Evolutionary conservation across 92 coral and sea anemone genomes (phyloP).

Genomic region (Micromussa lordhowensis): DNA sequence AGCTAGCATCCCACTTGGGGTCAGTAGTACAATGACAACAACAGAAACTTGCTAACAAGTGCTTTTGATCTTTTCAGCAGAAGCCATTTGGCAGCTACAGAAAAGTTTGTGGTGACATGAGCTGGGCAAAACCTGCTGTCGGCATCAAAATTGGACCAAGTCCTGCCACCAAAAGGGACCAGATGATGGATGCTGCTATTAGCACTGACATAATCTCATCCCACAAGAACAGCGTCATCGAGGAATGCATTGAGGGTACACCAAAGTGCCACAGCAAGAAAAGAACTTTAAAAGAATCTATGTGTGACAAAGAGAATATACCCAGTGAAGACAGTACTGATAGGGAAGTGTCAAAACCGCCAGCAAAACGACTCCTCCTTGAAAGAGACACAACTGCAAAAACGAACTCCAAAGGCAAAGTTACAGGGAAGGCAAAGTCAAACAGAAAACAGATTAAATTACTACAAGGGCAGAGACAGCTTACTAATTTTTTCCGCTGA

Average conservation of each 20-base stretch:
- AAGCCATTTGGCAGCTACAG: conserved; percentile 43
- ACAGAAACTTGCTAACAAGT: not conserved
- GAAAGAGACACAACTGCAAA: conserved; percentile 32
- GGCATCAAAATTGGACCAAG: conserved; percentile 47
- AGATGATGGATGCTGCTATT: conserved; percentile 8
- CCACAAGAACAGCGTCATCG: not conserved
- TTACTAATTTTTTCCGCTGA: conserved; percentile 82
- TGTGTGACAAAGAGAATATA: conserved; percentile 72
- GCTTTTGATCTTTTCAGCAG: not conserved
- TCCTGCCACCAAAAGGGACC: conserved; percentile 24
- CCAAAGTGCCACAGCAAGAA: conserved; percentile 73
- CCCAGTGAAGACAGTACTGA: not conserved
- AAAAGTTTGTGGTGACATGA: conserved; percentile 76
- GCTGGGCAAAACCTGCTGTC: conserved; percentile 77
- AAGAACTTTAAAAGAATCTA: conserved; percentile 67
- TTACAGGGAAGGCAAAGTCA: conserved; percentile 18
- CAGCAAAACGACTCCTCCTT: conserved; percentile 68
- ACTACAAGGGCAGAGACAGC: conserved; percentile 79
- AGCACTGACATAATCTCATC: conserved; percentile 3
- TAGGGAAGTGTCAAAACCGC: conserved; percentile 47
- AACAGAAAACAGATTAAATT: conserved; percentile 56
- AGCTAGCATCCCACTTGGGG: not conserved
- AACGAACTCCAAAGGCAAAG: conserved; percentile 50
- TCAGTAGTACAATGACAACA: not conserved
- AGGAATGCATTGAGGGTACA: conserved; percentile 45